These are phyloP conservation scores for Camponotus pennsylvanicus DNA, from an alignment of 1,140 invertebrate species.

Conservation along the genomic window DNA sequence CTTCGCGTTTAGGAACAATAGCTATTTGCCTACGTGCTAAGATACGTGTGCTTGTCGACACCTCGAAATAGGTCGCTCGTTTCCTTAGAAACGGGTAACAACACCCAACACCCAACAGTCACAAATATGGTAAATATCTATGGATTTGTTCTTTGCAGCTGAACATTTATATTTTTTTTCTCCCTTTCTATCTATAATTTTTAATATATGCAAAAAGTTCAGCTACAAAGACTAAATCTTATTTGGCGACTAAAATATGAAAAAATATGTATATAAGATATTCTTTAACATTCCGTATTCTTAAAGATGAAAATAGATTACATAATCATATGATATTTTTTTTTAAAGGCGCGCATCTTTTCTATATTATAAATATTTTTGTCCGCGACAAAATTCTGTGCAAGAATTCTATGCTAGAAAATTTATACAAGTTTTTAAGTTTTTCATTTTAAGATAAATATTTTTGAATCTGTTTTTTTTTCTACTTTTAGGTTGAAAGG, in stretches of 20 bases:
- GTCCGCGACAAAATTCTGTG: not conserved
- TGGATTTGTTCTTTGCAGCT: no score
- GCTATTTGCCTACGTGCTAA: slow-evolving; percentile 29
- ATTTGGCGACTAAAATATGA: not conserved
- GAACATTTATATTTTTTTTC: no score
- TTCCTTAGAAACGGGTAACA: slow-evolving; percentile 85
- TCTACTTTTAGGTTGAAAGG: not conserved
- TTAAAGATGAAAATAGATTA: not conserved
- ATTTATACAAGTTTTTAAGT: not conserved
- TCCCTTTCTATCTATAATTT: no score
- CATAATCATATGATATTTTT: not conserved
- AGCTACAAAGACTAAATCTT: no score
- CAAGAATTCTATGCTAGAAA: not conserved
- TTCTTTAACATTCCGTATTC: not conserved
- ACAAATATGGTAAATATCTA: slow-evolving; percentile 20
- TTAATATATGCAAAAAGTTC: no score
- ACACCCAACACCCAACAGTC: slow-evolving; percentile 59
- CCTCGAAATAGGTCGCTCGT: slow-evolving; percentile 78
- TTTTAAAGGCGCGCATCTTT: not conserved
- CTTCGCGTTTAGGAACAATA: not conserved
- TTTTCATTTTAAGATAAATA: not conserved
- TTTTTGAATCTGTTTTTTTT: not conserved
- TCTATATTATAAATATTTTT: not conserved
- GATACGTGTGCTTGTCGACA: slow-evolving; percentile 82
- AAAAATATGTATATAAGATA: not conserved